Evolutionary conservation across 2,113 vertebrate genomes (phyloP), one percentile per base, ranked within the genome.

Genomic region (Steatornis caripensis): DNA sequence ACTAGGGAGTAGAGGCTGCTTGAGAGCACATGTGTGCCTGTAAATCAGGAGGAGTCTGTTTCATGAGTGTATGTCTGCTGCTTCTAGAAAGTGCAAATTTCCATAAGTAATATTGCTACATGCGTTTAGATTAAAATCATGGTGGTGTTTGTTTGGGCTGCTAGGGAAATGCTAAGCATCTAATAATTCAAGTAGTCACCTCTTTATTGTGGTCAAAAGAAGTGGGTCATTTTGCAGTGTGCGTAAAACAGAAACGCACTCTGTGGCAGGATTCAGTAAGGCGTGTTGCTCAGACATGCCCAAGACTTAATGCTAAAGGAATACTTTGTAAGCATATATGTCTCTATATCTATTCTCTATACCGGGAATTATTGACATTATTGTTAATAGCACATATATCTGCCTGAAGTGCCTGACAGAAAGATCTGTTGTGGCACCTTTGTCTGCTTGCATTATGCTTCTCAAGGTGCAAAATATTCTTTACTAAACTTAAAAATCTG

Each of bases 291-390:
- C 17, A 12, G 62, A 23, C 30, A 13, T 36, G n/a, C 64, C 34
- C 17, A 84, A 46, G 27, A 13, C 12, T 41, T 48, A 37, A 2
- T 15, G 36, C 19, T 48, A 17, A 71, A 55, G 61, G 58, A 79
- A 48, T 55, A 27, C 13, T 54, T 68, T 13, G 10, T 69, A 9
- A 57, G 20, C 10, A 23, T 8, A 17, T 22, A 3, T 20, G 8
- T n/a, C n/a, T n/a, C n/a, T n/a, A n/a, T n/a, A n/a, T n/a, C n/a
- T 55, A 4, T 29, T 3, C 8, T 10, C 27, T 39, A 0, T 39
- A 27, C 21, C 65, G 41, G 46, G 24, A 45, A 66, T 61, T 72
- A 48, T 4, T n/a, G 60, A 37, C 6, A 1, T 30, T 84, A 87
- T 69, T 74, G 21, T 70, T 66, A 55, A 15, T 49, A 58, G 26